phyloP scores from a whole-genome alignment of 2,113 vertebrate species.

The Amblyopsis rosae region DNA sequence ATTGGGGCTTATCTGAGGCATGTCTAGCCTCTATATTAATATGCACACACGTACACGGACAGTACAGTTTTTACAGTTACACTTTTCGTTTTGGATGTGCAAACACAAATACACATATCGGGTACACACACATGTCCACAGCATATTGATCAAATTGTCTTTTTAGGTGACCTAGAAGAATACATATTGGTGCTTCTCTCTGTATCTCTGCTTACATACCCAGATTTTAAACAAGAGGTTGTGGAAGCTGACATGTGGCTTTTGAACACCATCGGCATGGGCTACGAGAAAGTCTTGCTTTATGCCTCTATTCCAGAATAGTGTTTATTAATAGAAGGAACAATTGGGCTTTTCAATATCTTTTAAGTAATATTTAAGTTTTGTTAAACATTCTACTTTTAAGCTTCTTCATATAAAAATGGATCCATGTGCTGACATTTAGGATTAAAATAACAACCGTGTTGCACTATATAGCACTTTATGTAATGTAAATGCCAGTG shows the following conservation, averaged over 20 bases:
- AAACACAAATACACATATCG: constrained; percentile 13
- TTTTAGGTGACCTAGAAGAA: constrained; percentile 19
- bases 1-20: constrained; percentile 62
- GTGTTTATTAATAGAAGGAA: constrained; percentile 54
- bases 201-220: background rate
- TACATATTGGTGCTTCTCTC: background rate
- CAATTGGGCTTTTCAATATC: constrained; percentile 45
- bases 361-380: constrained; percentile 12
- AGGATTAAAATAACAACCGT: too few relatives aligned
- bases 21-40: constrained; percentile 15
- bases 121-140: constrained; percentile 8
- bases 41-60: background rate
- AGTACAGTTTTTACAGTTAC: too few relatives aligned
- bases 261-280: too few relatives aligned
- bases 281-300: too few relatives aligned
- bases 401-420: too few relatives aligned
- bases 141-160: constrained; percentile 14
- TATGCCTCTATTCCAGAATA: constrained; percentile 50
- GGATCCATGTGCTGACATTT: too few relatives aligned
- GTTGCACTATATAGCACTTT: too few relatives aligned
- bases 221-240: background rate
- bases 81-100: background rate
- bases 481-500: too few relatives aligned
- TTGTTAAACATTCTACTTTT: too few relatives aligned
- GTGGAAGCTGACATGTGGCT: too few relatives aligned